Base-by-base conservation (phyloP, 2,113 vertebrate genomes). In the Crotalus horridus region DNA sequence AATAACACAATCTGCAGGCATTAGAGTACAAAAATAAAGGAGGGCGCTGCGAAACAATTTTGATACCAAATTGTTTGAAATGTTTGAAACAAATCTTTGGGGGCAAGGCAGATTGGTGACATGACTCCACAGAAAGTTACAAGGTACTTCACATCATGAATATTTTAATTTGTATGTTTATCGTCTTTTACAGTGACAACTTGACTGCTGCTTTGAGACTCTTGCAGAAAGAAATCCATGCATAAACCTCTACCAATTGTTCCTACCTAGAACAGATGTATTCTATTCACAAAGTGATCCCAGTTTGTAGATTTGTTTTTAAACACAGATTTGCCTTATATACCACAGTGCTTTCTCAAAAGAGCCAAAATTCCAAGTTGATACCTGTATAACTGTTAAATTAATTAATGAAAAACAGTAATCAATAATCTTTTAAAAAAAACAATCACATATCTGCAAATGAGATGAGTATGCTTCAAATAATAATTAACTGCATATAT, bases 41-140 rank as follows among this genome's bases (percentile, higher is more conserved):
- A 94, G 46, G 0, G 94, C 88, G 95, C 94, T 1, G 93, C 91
- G 92, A 94, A 91, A 59, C 87, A 91, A 55, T 92, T 91, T 12
- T 20, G 95, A 1, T 11, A 59, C 92, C 85, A 46, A 91, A 93
- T 0, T 29, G 74, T 43, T 81, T 81, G 33, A 81, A 81, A 39
- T 29, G 74, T 43, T 81, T 81, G 33, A 81, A 81, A 39, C 17
- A 1, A 93, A 94, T 10, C 85, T 8, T 74, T 89, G 85, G 0
- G 0, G 86, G 54, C 46, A 15, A 74, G 85, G 15, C 53, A 20
- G 1, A 64, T 43, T n/a, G 1, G 26, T 9, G 89, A 54, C 54
- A 43, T 4, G 17, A 59, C n/a, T 4, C 69, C 2, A 21, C 0
- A 54, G 0, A 0, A 23, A 81, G 48, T 43, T 29, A 15, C 24